Evolutionary conservation across 2,797 vertebrate species (phyloP).

Genomic region (Danio choprae): DNA sequence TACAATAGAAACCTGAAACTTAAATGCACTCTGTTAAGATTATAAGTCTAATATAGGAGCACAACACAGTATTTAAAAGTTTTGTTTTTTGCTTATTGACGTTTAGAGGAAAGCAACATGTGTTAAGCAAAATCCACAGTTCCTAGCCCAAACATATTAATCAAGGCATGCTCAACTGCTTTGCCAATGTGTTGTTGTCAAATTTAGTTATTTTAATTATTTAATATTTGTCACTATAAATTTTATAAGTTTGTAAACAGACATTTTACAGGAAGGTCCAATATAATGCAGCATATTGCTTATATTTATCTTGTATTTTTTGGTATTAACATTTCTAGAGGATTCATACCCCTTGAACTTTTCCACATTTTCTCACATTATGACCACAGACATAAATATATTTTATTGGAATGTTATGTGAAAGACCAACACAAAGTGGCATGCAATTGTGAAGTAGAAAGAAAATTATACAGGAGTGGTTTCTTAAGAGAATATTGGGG

Average conservation of each 20-base stretch:
- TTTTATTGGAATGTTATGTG: no score
- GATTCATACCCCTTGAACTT: not conserved
- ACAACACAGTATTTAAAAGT: no score
- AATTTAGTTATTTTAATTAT: not conserved
- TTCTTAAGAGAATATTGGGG: no score
- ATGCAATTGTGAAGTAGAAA: no score
- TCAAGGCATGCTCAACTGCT: not conserved
- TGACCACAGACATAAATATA: no score
- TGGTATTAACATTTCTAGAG: not conserved
- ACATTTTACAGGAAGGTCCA: not conserved
- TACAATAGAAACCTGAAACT: not conserved
- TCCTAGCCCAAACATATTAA: not conserved
- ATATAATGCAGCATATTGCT: not conserved
- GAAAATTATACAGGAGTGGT: no score
- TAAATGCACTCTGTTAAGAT: slow-evolving; percentile 1
- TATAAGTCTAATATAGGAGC: not conserved
- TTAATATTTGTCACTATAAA: no score
- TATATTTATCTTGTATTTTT: not conserved
- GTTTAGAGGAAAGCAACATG: not conserved
- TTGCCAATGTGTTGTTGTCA: not conserved
- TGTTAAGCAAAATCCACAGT: not conserved
- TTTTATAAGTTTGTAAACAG: not conserved
- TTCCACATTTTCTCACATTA: no score
- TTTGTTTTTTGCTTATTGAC: no score
- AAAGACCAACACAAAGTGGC: no score